These are phyloP conservation scores for Babylonia areolata DNA, from an alignment of 1,140 invertebrate genomes.

Conservation along the genomic window DNA sequence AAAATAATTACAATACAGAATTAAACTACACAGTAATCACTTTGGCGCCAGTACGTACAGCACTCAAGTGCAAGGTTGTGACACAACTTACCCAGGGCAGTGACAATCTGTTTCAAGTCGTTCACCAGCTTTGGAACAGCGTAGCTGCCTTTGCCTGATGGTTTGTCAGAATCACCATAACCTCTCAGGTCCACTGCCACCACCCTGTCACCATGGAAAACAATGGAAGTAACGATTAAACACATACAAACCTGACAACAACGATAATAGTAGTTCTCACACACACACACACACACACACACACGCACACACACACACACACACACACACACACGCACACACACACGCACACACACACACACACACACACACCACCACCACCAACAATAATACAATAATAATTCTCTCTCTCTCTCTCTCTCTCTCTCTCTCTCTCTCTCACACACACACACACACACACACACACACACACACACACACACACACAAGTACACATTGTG, in stretches of 20 bases:
- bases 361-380: too few relatives aligned
- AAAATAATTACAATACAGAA: too few relatives aligned
- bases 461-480: neutral
- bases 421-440: too few relatives aligned
- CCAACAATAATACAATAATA: too few relatives aligned
- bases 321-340: neutral
- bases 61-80: neutral
- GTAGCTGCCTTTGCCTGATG: conserved; percentile 81
- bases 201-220: conserved; percentile 77
- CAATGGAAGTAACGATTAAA: neutral
- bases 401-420: too few relatives aligned
- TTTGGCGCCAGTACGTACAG: too few relatives aligned
- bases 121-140: conserved; percentile 80
- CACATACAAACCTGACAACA: neutral
- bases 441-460: neutral
- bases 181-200: conserved; percentile 88
- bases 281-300: neutral
- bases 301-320: neutral
- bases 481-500: too few relatives aligned
- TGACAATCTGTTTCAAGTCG: conserved; percentile 84
- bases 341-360: neutral
- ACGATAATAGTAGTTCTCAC: neutral
- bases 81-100: conserved; percentile 77
- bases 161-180: conserved; percentile 89
- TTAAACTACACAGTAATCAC: too few relatives aligned